Conservation (phyloP, 2,888 invertebrate species). For the Chymomyza fuscimana region DNA sequence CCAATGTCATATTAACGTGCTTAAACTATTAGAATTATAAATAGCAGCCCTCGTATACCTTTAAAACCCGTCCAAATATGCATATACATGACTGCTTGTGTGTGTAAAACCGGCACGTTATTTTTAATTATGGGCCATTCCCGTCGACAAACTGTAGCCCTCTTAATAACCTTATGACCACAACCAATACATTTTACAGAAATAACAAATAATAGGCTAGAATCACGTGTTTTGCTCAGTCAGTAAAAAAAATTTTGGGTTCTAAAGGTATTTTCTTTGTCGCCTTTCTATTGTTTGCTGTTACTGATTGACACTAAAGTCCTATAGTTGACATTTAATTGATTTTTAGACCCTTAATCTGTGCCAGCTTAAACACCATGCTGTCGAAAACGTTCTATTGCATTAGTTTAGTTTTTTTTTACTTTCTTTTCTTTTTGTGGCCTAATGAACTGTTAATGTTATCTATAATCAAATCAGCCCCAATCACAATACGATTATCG, state of each 20-base stretch:
- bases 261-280: background rate
- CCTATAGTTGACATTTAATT: slow-evolving; percentile 44
- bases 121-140: slow-evolving; percentile 34
- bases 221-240: background rate
- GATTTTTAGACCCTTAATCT: slow-evolving; percentile 62
- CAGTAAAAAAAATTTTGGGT: background rate
- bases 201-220: background rate
- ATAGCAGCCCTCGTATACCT: background rate
- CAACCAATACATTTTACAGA: slow-evolving; percentile 3
- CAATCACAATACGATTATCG: slow-evolving; percentile 24
- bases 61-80: background rate
- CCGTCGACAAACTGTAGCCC: slow-evolving; percentile 15
- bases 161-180: background rate
- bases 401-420: slow-evolving; percentile 30
- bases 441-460: slow-evolving; percentile 13
- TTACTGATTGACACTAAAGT: slow-evolving; percentile 34
- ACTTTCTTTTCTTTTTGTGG: slow-evolving; percentile 25
- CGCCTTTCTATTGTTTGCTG: background rate
- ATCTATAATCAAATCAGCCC: slow-evolving; percentile 6
- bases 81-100: background rate
- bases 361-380: background rate
- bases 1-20: too few relatives aligned
- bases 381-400: slow-evolving; percentile 8
- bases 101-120: slow-evolving; percentile 20
- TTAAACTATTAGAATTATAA: too few relatives aligned